A percentile compares a stretch with the other conserved stretches of the same genome.
These are phyloP conservation scores for Acanthosoma haemorrhoidale DNA, from an alignment of 2,888 invertebrate species.

Conservation along the genomic window DNA sequence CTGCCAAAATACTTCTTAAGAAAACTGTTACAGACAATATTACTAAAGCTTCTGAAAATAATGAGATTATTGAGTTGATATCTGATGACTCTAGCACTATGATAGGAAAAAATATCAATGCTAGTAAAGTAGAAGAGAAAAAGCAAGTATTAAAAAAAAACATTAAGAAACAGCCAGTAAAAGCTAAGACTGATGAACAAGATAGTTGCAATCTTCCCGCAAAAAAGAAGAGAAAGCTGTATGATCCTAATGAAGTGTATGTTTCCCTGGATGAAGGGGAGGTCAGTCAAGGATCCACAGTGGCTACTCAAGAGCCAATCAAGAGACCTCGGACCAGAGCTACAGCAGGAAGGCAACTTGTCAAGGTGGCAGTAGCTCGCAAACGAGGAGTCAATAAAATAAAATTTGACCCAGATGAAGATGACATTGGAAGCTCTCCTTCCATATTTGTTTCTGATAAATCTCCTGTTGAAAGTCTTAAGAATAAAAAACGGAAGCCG, in stretches of 20 bases:
- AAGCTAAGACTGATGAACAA: too few relatives aligned
- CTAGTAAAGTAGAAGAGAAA: too few relatives aligned
- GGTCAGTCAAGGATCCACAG: not conserved
- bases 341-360: not conserved
- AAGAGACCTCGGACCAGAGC: slow-evolving; percentile 8
- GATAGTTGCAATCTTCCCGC: not conserved
- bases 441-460: not conserved
- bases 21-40: slow-evolving; percentile 6
- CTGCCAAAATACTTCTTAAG: slow-evolving; percentile 20
- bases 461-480: not conserved
- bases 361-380: not conserved
- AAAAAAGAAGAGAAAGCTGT: slow-evolving; percentile 19
- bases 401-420: not conserved
- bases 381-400: not conserved
- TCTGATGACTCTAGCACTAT: not conserved
- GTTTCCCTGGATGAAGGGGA: not conserved
- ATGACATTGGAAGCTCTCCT: slow-evolving; percentile 13
- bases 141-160: too few relatives aligned
- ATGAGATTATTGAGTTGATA: not conserved
- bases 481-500: not conserved
- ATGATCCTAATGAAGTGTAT: not conserved
- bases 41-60: not conserved
- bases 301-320: not conserved
- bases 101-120: not conserved
- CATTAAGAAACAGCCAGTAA: too few relatives aligned